Percentiles rank a stretch among this genome's conserved stretches.
phyloP scores from a whole-genome alignment of 2,888 invertebrate species.

The Diploptera punctata region DNA sequence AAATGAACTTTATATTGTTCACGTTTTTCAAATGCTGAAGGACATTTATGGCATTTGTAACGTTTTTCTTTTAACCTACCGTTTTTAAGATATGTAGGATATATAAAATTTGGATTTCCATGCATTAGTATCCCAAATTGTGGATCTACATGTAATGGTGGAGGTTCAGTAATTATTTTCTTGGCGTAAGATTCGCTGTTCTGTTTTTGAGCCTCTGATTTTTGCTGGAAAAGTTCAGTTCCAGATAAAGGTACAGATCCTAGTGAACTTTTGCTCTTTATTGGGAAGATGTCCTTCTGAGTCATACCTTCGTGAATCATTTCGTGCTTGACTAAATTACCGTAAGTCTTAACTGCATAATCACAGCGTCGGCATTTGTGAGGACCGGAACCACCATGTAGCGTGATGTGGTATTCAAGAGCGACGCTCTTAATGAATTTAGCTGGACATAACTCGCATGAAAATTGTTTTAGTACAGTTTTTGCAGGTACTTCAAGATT shows the following conservation, averaged over 20 bases:
- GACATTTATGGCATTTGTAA: constrained; percentile 85
- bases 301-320: constrained; percentile 51
- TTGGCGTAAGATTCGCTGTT: neutral
- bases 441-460: constrained; percentile 72
- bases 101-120: constrained; percentile 78
- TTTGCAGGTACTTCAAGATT: constrained; percentile 3
- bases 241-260: constrained; percentile 64
- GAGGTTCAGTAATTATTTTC: constrained; percentile 27
- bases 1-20: constrained; percentile 85
- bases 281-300: constrained; percentile 3
- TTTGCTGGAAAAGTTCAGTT: constrained; percentile 69
- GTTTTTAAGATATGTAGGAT: constrained; percentile 76
- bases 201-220: constrained; percentile 59
- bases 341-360: constrained; percentile 71
- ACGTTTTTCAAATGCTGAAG: constrained; percentile 85
- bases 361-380: constrained; percentile 75
- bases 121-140: constrained; percentile 73
- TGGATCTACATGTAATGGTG: constrained; percentile 63
- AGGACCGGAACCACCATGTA: constrained; percentile 68
- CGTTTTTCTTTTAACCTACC: constrained; percentile 77
- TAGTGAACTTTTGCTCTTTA: constrained; percentile 47
- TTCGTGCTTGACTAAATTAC: constrained; percentile 72
- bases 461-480: constrained; percentile 48
- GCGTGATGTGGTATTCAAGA: constrained; percentile 70
- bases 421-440: constrained; percentile 76